Percentiles rank a stretch among this genome's conserved stretches.
Evolutionary conservation across 2,888 invertebrate genomes (phyloP).

Genomic region (Petrolisthes cinctipes): DNA sequence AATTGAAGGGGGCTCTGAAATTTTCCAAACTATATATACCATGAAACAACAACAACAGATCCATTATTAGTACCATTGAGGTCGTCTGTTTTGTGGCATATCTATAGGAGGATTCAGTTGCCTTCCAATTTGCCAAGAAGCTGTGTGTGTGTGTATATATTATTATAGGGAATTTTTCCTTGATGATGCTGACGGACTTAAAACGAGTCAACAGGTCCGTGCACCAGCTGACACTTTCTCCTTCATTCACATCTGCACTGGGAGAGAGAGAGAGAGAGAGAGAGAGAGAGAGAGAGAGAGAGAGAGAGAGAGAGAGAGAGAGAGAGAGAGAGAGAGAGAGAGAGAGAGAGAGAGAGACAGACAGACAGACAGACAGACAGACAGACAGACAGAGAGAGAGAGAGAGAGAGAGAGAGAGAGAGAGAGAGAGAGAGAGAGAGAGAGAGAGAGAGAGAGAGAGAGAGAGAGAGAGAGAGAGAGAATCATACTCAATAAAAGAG

Average conservation of each 20-base stretch:
- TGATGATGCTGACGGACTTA: no score
- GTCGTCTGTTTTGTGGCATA: no score
- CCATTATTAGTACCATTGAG: no score
- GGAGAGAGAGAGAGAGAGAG: not conserved
- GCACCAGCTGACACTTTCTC: not conserved
- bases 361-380: not conserved
- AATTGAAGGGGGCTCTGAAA: not conserved
- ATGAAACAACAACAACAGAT: no score
- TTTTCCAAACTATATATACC: no score
- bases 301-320: not conserved
- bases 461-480: conserved; percentile 23
- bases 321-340: conserved; percentile 20
- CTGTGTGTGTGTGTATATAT: no score
- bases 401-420: not conserved
- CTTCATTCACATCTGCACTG: not conserved
- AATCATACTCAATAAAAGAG: not conserved
- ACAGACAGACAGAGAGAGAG: not conserved
- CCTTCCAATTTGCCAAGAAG: no score
- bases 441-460: conserved; percentile 29
- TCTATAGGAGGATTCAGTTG: no score
- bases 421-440: conserved; percentile 30
- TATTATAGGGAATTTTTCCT: no score
- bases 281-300: not conserved
- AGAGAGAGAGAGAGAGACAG: not conserved
- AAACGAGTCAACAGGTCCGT: not conserved